Evolutionary conservation across 2,113 vertebrate species (phyloP).

Genomic region (Sapayoa aenigma): DNA sequence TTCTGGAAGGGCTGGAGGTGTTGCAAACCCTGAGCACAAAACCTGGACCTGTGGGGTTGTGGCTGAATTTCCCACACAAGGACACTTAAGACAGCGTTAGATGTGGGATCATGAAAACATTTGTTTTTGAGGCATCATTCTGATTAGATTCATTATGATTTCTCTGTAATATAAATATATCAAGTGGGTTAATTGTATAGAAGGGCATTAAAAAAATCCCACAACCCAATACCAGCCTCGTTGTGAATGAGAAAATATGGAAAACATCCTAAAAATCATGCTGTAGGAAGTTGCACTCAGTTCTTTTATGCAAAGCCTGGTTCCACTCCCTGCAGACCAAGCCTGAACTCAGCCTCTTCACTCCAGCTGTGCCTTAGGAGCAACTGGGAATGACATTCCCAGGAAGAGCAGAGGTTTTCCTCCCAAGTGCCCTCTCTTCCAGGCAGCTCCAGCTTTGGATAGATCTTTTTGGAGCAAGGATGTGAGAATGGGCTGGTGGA

Average conservation of each 20-base stretch:
- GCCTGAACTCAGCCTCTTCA: not conserved
- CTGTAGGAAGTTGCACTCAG: not conserved
- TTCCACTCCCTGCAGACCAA: not conserved
- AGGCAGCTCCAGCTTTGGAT: not conserved
- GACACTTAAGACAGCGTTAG: not conserved
- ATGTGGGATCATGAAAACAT: not conserved
- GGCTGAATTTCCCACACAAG: fast-evolving
- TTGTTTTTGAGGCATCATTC: not conserved
- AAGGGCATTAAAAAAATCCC: fast-evolving
- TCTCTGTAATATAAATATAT: not conserved
- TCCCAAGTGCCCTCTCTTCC: not conserved
- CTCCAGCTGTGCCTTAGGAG: not conserved
- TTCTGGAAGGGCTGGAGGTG: not conserved
- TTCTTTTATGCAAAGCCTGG: not conserved
- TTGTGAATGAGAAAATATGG: fast-evolving
- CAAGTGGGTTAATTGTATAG: not conserved
- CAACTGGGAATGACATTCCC: not conserved
- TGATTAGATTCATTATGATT: not conserved
- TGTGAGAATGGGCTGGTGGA: not conserved
- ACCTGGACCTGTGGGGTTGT: fast-evolving
- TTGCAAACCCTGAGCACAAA: not conserved
- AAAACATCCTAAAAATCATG: not conserved
- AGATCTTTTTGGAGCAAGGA: not conserved
- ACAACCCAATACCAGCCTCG: not conserved
- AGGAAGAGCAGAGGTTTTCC: not conserved